Base-by-base conservation (phyloP, 2,888 invertebrate genomes). In the Heliconius ethilla region DNA sequence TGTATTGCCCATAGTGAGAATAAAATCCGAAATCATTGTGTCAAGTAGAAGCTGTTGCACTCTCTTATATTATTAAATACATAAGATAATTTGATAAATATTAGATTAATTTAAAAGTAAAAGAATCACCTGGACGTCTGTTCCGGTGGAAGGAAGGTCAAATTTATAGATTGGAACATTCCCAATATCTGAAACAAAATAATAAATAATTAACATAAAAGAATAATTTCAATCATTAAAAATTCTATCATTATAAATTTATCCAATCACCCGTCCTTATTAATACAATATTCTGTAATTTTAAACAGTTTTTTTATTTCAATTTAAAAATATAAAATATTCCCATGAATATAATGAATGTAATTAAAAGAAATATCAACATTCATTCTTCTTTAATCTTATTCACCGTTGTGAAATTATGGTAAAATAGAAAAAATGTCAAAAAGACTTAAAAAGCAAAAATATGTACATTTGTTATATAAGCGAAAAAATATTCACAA, bases 141-240 rank as follows among this genome's bases (percentile, higher is more conserved):
- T 88, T 92, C 90, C 80, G 93, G 91, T 84, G 91, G 91, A 86
- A 87, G 89, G 86, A 89, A 88, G 82, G 87, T 88, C 82, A 87
- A 89, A 82, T 86, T 88, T 83, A 84, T 89, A 85, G 84, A 85
- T 87, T 90, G 87, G 89, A 86, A 90, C 93, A 94, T 94, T 92
- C 91, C 94, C 91, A 86, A 89, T 88, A 89, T 86, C 94, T 94
- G 93, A 75, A 92, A 93, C 86, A 89, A 91, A 37, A 80, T 79
- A 75, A 25, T 37, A 74, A 65, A 59, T 65, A 72, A n/a, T 33
- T 65, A 25, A 25, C 13, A 73, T 15, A n/a, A 29, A 29, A 33
- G 18, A 55, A 22, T 59, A 6, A 33, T 22, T 62, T 62, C 62
- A 13, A 62, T 25, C 25, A 62, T 29, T n/a, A 11, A n/a, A 25